Percentiles rank a stretch among this genome's conserved stretches.
Conservation (phyloP, 92 coral and sea anemone species). For the Ricordea florida region DNA sequence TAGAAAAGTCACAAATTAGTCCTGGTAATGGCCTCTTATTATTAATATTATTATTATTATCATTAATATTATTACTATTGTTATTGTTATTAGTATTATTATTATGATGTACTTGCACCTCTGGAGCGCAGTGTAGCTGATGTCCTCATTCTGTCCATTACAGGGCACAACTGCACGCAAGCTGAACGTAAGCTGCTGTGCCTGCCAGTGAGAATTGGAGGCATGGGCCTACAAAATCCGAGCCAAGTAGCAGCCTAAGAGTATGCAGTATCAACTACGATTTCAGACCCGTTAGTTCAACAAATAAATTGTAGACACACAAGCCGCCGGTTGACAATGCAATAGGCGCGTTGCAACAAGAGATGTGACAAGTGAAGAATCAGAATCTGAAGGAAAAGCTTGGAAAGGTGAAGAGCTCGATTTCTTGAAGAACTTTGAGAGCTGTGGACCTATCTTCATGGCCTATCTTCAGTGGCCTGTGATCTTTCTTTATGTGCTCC, state of each 20-base stretch:
- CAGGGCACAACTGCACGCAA: constrained; percentile 1
- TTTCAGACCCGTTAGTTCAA: not conserved
- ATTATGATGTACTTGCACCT: too few species aligned
- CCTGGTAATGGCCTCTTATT: too few species aligned
- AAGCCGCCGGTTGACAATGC: too few species aligned
- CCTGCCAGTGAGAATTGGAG: constrained; percentile 23
- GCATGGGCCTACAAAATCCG: constrained; percentile 15
- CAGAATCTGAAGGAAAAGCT: too few species aligned
- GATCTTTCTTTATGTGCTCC: not conserved
- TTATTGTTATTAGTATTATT: too few species aligned
- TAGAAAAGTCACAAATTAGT: too few species aligned
- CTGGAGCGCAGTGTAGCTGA: too few species aligned
- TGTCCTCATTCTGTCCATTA: not conserved
- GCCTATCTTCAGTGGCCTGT: not conserved
- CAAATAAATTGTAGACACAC: too few species aligned
- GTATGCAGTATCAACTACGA: constrained; percentile 5
- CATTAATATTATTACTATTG: too few species aligned
- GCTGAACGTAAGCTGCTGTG: constrained; percentile 16
- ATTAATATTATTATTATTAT: too few species aligned
- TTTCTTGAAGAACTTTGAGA: not conserved
- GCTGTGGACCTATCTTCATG: too few species aligned
- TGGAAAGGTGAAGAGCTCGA: not conserved
- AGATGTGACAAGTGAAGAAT: not conserved
- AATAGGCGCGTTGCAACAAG: too few species aligned
- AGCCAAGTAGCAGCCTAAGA: constrained; percentile 1